Conservation (phyloP, 2,113 vertebrate genomes). For the Apteryx mantelli region DNA sequence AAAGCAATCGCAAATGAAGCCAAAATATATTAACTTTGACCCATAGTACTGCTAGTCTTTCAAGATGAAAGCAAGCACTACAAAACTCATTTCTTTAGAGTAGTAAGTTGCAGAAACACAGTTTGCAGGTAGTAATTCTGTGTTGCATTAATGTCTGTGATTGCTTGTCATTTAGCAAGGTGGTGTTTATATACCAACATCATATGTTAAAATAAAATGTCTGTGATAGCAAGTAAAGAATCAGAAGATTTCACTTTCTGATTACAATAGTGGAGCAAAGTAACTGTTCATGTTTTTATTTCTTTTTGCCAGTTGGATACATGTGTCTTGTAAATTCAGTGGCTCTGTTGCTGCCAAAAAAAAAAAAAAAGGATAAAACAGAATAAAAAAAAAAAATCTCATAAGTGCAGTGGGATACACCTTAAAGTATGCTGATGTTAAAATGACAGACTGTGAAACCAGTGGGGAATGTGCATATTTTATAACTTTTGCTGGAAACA, state of each 20-base stretch:
- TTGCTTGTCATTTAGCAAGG: background rate
- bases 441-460: background rate
- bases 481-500: background rate
- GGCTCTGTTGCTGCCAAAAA: background rate
- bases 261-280: background rate
- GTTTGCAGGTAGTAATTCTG: background rate
- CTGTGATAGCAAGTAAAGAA: background rate
- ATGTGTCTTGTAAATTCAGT: background rate
- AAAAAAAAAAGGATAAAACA: background rate
- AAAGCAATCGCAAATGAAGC: background rate
- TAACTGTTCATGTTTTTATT: background rate
- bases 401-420: background rate
- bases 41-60: background rate
- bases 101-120: background rate
- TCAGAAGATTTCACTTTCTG: background rate
- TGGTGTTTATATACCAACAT: background rate
- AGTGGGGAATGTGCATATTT: background rate
- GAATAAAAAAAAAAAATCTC: background rate
- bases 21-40: background rate
- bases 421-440: background rate
- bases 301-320: background rate
- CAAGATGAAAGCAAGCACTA: background rate
- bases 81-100: background rate
- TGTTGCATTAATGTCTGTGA: background rate
- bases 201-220: background rate